These are phyloP conservation scores for Gnatocerus cornutus DNA, from an alignment of 2,888 invertebrate genomes.

Conservation along the genomic window DNA sequence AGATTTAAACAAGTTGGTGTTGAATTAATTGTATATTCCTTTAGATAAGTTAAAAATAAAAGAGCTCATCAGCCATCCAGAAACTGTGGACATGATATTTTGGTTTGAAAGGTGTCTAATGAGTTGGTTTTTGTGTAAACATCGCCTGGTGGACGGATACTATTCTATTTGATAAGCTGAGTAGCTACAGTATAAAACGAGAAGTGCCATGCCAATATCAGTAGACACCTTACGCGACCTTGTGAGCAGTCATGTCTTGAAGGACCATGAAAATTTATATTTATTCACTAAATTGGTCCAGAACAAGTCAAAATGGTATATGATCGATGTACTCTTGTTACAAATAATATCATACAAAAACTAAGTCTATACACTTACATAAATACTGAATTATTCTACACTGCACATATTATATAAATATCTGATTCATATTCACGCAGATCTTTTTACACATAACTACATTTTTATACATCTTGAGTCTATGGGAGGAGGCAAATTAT, in stretches of 20 bases:
- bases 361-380: slow-evolving; percentile 66
- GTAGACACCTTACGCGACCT: slow-evolving; percentile 51
- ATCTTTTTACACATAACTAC: slow-evolving; percentile 59
- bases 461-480: slow-evolving; percentile 52
- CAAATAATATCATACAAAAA: slow-evolving; percentile 65
- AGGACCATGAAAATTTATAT: slow-evolving; percentile 46
- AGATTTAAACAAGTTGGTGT: slow-evolving; percentile 32
- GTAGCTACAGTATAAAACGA: slow-evolving; percentile 53
- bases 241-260: slow-evolving; percentile 52
- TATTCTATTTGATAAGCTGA: slow-evolving; percentile 63
- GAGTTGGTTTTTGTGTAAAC: slow-evolving; percentile 41
- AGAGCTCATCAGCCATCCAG: slow-evolving; percentile 36
- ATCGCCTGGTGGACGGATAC: slow-evolving; percentile 66
- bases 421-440: slow-evolving; percentile 56
- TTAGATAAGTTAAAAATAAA: slow-evolving; percentile 25
- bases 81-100: slow-evolving; percentile 44
- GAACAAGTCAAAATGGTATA: slow-evolving; percentile 57
- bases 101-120: slow-evolving; percentile 39
- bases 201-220: slow-evolving; percentile 52
- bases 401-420: slow-evolving; percentile 61
- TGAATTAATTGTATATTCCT: slow-evolving; percentile 20
- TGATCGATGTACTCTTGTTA: slow-evolving; percentile 59
- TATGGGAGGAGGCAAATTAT: slow-evolving; percentile 43
- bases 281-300: slow-evolving; percentile 64
- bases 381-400: slow-evolving; percentile 64